These are phyloP conservation scores for Linepithema humile DNA, from an alignment of 1,140 invertebrate species.

Conservation along the genomic window DNA sequence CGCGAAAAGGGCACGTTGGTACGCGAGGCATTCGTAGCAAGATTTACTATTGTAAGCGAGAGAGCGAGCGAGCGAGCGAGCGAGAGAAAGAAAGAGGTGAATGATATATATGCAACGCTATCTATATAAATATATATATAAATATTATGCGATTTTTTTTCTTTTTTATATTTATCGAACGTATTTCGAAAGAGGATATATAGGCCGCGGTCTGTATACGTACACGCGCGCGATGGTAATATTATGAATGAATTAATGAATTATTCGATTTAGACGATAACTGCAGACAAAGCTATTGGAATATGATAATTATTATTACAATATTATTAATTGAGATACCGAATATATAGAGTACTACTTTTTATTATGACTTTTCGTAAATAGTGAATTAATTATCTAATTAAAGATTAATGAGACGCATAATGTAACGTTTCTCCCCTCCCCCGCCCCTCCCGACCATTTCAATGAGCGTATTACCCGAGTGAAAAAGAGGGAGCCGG, in stretches of 20 bases:
- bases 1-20: slow-evolving; percentile 63
- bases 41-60: slow-evolving; percentile 76
- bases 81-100: slow-evolving; percentile 54
- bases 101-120: slow-evolving; percentile 70
- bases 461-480: slow-evolving; percentile 15
- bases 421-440: slow-evolving; percentile 70
- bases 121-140: slow-evolving; percentile 60
- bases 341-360: slow-evolving; percentile 77
- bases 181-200: slow-evolving; percentile 45
- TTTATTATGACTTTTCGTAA: slow-evolving; percentile 80
- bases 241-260: slow-evolving; percentile 66
- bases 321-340: slow-evolving; percentile 75
- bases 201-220: slow-evolving; percentile 61
- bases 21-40: slow-evolving; percentile 71
- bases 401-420: slow-evolving; percentile 74
- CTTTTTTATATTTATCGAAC: slow-evolving; percentile 62
- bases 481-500: slow-evolving; percentile 15
- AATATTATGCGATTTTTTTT: slow-evolving; percentile 64
- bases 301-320: slow-evolving; percentile 68
- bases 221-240: slow-evolving; percentile 41
- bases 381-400: slow-evolving; percentile 77
- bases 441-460: background rate
- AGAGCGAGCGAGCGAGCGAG: background rate
- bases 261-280: slow-evolving; percentile 70
- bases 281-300: slow-evolving; percentile 70